Base-by-base conservation (phyloP, 2,113 vertebrate species). In the Scortum barcoo region DNA sequence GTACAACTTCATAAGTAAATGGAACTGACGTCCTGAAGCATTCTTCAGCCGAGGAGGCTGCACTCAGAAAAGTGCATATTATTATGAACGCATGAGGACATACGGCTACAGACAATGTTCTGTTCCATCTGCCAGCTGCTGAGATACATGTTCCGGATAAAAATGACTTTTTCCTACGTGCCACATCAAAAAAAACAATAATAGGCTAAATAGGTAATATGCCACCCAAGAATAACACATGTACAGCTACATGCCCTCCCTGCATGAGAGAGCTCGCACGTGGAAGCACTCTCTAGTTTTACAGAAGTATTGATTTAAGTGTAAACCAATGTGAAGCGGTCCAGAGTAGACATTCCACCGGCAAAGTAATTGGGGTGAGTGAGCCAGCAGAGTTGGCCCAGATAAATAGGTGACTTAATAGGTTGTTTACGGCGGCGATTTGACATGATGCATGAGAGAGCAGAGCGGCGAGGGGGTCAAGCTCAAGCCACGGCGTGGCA, bases 381-480 rank as follows among this genome's bases (percentile, higher is more conserved):
- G 92, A 95, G 93, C 90, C 94, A 92, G 92, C 91, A 91, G 86
- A 89, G 89, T 80, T 94, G 94, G 93, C 91, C 92, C 70, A 92
- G 93, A 95, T 95, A 96, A 96, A 96, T 95, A 96, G 92, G 93
- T 95, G 95, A 93, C 92, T 91, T 95, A 95, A 95, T 93, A 71
- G 73, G 89, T 94, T 96, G 95, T 96, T 96, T 96, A 95, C 88
- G 91, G 89, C 38, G 81, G 87, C 82, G 88, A 65, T 85, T 93
- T 88, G 90, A 94, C 93, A 90, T 92, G 92, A 95, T 93, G 86
- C 91, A 93, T 87, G 90, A 93, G 86, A 92, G 69, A 92, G 80
- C 85, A 90, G 91, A n/a, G 78, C 71, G 33, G 72, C 61, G 7
- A 71, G 7, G 68, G 48, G 62, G 58, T 74, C 66, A 54, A 54